Base-by-base conservation (phyloP, 2,113 vertebrate species). In the Phaethornis superciliosus region DNA sequence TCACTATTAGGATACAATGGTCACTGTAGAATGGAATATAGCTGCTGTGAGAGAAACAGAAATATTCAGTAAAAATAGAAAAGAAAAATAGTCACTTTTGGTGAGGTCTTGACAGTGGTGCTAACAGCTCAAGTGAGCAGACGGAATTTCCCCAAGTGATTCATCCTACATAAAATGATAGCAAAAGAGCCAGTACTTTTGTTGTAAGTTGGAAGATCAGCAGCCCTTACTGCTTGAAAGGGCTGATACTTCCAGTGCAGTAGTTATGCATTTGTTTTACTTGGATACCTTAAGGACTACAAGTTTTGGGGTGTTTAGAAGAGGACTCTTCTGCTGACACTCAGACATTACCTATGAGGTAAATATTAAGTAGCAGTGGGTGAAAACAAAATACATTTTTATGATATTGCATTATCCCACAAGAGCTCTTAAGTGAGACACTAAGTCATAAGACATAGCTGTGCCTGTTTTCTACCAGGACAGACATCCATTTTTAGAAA, bases 241-340 rank as follows among this genome's bases (percentile, higher is more conserved):
- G 58, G 8, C 13, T 37, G 13, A 71, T 60, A 18, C 6, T 17
- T 67, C 8, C 6, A 6, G 9, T 71, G 5, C 3, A 70, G 27
- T 23, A 74, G 9, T 12, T 80, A 20, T 44, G 3, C 24, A 2
- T 22, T 60, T 44, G 7, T 85, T 71, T 47, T 70, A 17, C 12
- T 5, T 42, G 28, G 12, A 12, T 74, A 2, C 33, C 15, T 68
- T 75, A 64, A 81, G 63, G 24, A 60, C 59, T 6, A 44, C 2
- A 58, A 44, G 1, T 13, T 18, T 46, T 16, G 5, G 3, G 6
- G 7, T 52, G 58, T 33, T 60, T 68, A 27, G 10, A 6, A 82
- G 44, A 64, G 14, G 0, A n/a, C 3, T 0, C 0, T 75, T 68
- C 23, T 60, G 74, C 6, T 7, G 10, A 27, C 15, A 28, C 1